phyloP scores from a whole-genome alignment of 2,113 vertebrate species.

The Ascaphus truei region DNA sequence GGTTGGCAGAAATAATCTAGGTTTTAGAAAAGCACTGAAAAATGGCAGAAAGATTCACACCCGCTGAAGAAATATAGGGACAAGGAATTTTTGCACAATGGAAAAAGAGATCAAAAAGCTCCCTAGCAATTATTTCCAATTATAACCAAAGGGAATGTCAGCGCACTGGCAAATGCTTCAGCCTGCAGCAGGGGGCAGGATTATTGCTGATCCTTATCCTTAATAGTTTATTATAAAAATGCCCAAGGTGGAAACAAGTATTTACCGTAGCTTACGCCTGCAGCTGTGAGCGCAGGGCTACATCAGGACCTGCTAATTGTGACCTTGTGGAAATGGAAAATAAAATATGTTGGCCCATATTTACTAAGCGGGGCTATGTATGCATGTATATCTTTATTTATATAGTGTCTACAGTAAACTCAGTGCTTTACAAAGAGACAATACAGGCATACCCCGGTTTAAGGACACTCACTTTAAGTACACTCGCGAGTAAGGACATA shows the following conservation, averaged over 20 bases:
- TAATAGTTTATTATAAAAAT: constrained; percentile 42
- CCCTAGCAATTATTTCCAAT: constrained; percentile 40
- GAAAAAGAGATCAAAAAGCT: constrained; percentile 36
- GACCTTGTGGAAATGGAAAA: too few species aligned
- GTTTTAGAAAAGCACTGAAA: background rate
- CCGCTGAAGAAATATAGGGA: background rate
- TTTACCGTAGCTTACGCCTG: constrained; percentile 13
- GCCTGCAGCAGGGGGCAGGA: constrained; percentile 15
- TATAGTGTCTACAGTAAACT: too few species aligned
- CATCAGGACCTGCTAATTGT: background rate
- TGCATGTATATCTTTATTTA: too few species aligned
- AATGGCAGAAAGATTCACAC: background rate
- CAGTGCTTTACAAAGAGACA: too few species aligned
- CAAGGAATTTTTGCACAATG: background rate
- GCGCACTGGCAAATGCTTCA: constrained; percentile 30
- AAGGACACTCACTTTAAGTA: too few species aligned
- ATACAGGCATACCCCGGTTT: too few species aligned
- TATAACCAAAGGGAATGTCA: constrained; percentile 29
- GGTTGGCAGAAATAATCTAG: too few species aligned
- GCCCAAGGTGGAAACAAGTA: constrained; percentile 7
- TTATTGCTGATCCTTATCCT: constrained; percentile 39
- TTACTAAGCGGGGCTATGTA: too few species aligned
- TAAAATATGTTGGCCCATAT: too few species aligned
- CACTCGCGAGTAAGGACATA: too few species aligned
- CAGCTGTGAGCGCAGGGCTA: background rate